Conservation (phyloP, 2,113 vertebrate species). For the Cyanistes caeruleus region DNA sequence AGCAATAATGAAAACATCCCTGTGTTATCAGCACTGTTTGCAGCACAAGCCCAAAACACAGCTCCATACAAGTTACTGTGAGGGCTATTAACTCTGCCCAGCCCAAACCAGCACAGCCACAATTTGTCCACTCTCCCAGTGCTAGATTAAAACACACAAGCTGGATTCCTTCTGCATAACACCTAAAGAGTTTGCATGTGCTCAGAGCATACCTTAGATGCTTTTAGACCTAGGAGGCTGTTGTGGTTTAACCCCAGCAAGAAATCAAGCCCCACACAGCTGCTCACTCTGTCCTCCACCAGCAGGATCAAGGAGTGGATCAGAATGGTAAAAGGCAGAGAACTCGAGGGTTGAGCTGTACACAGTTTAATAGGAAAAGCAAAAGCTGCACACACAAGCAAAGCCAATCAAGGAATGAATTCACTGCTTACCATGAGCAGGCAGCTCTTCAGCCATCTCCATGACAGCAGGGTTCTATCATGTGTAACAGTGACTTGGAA, state of each 20-base stretch:
- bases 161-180: neutral
- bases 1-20: neutral
- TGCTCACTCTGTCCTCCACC: neutral
- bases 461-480: neutral
- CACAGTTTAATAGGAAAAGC: neutral
- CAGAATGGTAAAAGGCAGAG: neutral
- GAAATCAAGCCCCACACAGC: neutral
- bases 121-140: neutral
- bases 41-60: neutral
- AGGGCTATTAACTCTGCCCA: neutral
- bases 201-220: neutral
- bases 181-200: rapidly evolving
- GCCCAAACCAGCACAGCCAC: neutral
- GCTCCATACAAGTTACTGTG: neutral
- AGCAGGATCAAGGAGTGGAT: neutral
- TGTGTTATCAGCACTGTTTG: neutral
- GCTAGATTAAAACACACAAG: neutral
- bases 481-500: neutral
- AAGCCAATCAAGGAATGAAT: neutral
- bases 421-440: neutral
- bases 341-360: rapidly evolving
- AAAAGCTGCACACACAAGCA: neutral
- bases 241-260: neutral
- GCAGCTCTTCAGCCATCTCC: neutral
- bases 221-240: neutral